These are phyloP conservation scores for Lamellibrachia luymesi DNA, from an alignment of 1,140 invertebrate genomes.

Conservation along the genomic window DNA sequence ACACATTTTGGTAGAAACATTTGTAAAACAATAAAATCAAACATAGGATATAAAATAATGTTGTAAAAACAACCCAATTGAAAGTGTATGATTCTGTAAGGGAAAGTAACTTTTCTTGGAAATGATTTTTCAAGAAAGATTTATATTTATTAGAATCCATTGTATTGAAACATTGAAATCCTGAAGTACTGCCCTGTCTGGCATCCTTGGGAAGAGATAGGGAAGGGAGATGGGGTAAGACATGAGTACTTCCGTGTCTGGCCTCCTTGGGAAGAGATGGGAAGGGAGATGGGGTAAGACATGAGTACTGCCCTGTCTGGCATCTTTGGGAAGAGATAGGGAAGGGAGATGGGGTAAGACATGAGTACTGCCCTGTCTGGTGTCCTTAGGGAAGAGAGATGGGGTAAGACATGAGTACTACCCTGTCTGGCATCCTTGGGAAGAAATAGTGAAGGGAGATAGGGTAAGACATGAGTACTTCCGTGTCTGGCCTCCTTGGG, in stretches of 20 bases:
- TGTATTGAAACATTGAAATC: background rate
- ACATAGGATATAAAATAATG: too few species aligned
- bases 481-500: background rate
- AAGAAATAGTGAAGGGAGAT: background rate
- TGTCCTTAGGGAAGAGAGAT: background rate
- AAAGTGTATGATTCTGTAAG: background rate
- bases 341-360: background rate
- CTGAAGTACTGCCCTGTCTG: background rate
- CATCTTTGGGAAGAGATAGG: background rate
- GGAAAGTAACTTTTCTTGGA: background rate
- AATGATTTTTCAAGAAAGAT: background rate
- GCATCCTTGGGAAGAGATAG: background rate
- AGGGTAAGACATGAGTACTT: background rate
- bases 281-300: background rate
- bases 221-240: background rate
- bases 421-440: background rate
- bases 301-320: too few species aligned
- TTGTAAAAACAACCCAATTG: background rate
- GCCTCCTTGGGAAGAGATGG: background rate
- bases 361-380: too few species aligned
- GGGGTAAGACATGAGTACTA: background rate
- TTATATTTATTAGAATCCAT: background rate
- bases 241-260: too few species aligned
- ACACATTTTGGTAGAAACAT: too few species aligned
- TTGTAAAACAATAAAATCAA: too few species aligned